phyloP scores from a whole-genome alignment of 2,888 invertebrate species.

The Parnassius mnemosyne region DNA sequence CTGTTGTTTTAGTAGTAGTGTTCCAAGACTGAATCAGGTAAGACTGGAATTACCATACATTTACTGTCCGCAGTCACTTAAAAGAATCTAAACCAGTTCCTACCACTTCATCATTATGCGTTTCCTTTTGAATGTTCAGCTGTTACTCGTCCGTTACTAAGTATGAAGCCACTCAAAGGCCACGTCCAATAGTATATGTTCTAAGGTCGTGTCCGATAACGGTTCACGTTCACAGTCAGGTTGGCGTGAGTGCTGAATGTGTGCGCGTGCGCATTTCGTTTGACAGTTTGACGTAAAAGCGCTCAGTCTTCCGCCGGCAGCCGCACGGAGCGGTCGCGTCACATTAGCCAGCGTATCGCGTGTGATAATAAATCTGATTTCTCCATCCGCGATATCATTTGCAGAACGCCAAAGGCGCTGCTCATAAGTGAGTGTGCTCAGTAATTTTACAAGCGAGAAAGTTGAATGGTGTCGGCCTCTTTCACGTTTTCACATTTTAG shows the following conservation, averaged over 20 bases:
- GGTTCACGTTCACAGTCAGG: conserved; percentile 37
- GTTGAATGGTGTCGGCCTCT: not conserved
- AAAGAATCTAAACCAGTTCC: too few species aligned
- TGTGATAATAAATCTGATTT: conserved; percentile 11
- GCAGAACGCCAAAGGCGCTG: conserved; percentile 5
- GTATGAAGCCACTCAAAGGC: not conserved
- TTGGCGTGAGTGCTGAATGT: conserved; percentile 29
- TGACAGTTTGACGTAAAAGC: conserved; percentile 22
- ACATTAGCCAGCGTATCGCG: not conserved
- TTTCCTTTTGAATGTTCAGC: too few species aligned
- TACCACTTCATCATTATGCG: too few species aligned
- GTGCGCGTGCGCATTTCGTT: conserved; percentile 42
- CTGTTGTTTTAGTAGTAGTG: too few species aligned
- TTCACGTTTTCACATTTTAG: conserved; percentile 3
- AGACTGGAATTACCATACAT: too few species aligned
- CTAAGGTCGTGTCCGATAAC: conserved; percentile 25
- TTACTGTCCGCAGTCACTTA: too few species aligned
- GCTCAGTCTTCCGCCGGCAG: conserved; percentile 42
- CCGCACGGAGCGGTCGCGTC: conserved; percentile 41
- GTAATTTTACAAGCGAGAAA: conserved; percentile 17
- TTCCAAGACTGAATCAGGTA: too few species aligned
- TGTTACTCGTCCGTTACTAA: not conserved
- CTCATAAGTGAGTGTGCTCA: conserved; percentile 18
- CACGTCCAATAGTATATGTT: conserved; percentile 1
- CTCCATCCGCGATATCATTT: conserved; percentile 4